Conservation (phyloP, 2,113 vertebrate genomes). For the Poecile atricapillus region DNA sequence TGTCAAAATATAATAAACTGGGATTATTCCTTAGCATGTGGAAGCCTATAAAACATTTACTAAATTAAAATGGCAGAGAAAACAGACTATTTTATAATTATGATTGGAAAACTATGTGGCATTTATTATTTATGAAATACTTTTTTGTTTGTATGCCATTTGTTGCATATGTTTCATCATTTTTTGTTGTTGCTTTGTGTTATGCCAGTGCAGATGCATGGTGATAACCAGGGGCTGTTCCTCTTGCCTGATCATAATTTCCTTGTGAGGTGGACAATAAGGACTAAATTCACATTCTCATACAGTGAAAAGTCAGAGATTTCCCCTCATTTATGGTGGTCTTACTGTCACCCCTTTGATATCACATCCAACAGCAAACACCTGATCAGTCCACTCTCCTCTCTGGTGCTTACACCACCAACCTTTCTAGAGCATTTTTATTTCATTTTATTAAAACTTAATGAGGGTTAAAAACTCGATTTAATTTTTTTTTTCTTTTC, state of each 20-base stretch:
- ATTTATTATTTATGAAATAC: constrained; percentile 22
- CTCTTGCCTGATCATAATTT: neutral
- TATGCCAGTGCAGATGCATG: neutral
- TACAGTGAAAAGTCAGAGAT: neutral
- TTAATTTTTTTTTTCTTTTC: neutral
- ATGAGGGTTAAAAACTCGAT: neutral
- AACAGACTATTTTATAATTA: constrained; percentile 12
- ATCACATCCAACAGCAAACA: neutral
- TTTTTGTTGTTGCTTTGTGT: neutral
- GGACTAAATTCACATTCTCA: neutral
- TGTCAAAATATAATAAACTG: neutral
- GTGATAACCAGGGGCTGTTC: neutral
- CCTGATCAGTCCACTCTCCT: neutral
- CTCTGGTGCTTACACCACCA: neutral
- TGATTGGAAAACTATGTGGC: neutral
- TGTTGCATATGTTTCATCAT: neutral
- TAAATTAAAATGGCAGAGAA: constrained; percentile 39
- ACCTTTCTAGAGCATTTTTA: neutral
- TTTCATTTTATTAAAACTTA: neutral
- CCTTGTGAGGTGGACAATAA: neutral
- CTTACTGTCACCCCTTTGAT: neutral
- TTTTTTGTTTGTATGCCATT: neutral
- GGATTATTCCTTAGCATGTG: constrained; percentile 5
- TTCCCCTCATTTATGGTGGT: neutral
- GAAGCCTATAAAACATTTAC: neutral